Percentiles rank a stretch among this genome's conserved stretches.
These are phyloP conservation scores for Microtus richardsoni DNA, from an alignment of 2,113 vertebrate species.

Conservation along the genomic window DNA sequence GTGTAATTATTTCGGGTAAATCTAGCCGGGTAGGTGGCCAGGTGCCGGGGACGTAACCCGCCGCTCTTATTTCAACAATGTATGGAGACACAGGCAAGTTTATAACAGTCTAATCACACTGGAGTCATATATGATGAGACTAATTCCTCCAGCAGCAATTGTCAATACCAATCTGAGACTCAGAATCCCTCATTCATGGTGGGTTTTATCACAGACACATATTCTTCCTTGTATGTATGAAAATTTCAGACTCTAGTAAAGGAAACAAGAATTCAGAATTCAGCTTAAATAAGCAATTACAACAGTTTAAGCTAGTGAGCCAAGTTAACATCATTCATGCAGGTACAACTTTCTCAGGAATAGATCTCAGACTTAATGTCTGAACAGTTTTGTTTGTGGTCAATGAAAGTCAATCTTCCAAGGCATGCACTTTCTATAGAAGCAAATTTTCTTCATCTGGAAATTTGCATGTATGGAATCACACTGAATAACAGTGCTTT, in stretches of 20 bases:
- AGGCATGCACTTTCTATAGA: not conserved
- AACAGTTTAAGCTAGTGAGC: not conserved
- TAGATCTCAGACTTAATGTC: not conserved
- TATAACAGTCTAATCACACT: fast-evolving
- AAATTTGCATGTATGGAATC: not conserved
- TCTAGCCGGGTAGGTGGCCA: too few relatives aligned
- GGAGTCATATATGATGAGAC: not conserved
- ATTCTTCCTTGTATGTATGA: not conserved
- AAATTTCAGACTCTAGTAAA: not conserved
- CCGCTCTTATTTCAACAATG: too few relatives aligned
- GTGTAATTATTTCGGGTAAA: too few relatives aligned
- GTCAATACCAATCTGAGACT: not conserved
- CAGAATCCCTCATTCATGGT: not conserved
- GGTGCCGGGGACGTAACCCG: too few relatives aligned
- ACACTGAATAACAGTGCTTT: not conserved
- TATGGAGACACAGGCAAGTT: not conserved
- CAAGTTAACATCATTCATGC: too few relatives aligned
- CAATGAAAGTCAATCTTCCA: not conserved
- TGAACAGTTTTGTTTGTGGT: fast-evolving
- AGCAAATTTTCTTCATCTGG: not conserved
- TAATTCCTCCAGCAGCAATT: not conserved
- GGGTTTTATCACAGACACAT: not conserved
- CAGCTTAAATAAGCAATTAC: slow-evolving; percentile 2
- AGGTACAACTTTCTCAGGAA: not conserved
- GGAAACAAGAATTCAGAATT: not conserved